Conservation (phyloP, 2,113 vertebrate genomes). For the Capricornis sumatraensis region DNA sequence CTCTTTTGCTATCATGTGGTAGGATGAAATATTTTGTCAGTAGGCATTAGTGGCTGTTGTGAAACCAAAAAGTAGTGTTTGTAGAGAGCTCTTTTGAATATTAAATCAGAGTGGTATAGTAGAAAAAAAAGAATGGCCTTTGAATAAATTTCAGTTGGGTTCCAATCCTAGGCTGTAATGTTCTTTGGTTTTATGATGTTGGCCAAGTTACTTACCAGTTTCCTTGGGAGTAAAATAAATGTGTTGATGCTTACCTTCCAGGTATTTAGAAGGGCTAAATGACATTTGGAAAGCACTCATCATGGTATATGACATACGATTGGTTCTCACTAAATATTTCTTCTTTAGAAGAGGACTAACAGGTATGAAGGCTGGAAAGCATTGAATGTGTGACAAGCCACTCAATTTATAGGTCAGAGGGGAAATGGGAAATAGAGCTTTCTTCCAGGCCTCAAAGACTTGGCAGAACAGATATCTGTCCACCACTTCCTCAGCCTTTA, state of each 20-base stretch:
- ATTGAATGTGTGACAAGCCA: not conserved
- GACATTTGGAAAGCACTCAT: not conserved
- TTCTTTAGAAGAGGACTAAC: not conserved
- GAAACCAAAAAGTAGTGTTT: not conserved
- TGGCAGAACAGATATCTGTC: not conserved
- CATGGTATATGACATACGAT: fast-evolving
- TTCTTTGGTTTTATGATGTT: not conserved
- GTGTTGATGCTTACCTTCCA: not conserved
- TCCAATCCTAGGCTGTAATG: not conserved
- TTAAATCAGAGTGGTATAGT: not conserved
- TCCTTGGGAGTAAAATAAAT: not conserved
- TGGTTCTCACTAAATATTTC: not conserved
- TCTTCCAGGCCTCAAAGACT: not conserved
- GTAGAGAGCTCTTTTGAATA: not conserved
- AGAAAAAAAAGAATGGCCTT: not conserved
- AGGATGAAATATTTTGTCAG: not conserved
- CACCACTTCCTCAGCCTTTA: not conserved
- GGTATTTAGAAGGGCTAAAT: not conserved
- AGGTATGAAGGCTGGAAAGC: not conserved
- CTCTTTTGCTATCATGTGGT: not conserved
- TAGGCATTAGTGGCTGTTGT: not conserved
- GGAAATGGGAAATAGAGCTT: not conserved
- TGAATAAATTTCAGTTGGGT: not conserved
- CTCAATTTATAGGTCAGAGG: not conserved
- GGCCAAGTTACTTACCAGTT: not conserved